Base-by-base conservation (phyloP, 2,888 invertebrate species). In the Papilio elwesi region DNA sequence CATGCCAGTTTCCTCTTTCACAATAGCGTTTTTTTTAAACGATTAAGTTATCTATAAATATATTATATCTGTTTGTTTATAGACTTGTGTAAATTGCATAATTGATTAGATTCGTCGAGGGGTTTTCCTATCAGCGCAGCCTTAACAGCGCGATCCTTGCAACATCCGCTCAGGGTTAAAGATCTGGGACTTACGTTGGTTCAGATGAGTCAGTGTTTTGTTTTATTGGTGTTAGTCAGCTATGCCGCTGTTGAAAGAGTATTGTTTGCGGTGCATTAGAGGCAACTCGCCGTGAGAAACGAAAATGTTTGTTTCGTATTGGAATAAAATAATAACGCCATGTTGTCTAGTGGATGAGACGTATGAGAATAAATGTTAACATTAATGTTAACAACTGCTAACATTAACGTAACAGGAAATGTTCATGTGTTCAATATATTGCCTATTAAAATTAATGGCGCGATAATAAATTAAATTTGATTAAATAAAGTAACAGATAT, bases 101-200 rank as follows among this genome's bases (percentile, higher is more conserved):
- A n/a, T n/a, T 67, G 36, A 48, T 26, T 26, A 43, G 15, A 47
- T 47, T 47, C 2, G 8, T 38, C 13, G 15, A 15, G 64, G 70
- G 15, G 53, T 70, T 70, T 52, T 26, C 51, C 59, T 43, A 13
- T 38, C 13, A 10, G 13, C 13, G n/a, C 13, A 10, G 13, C 13
- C n/a, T 51, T 59, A 49, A 53, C n/a, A n/a, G n/a, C 38, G 47
- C 16, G 7, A 62, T 67, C 47, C 48, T 71, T 71, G 48, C 67
- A 53, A 71, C 36, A 71, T 71, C 71, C 68, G 53, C 52, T 72
- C 68, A 64, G n/a, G 68, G 72, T 68, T 55, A 55, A 6, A 49
- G 51, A 38, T 59, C 43, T 55, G 26, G 63, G 53, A 68, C 63
- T 6, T 64, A 68, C 67, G 59, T n/a, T 66, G 59, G 13, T 26